Evolutionary conservation across 2,888 invertebrate species (phyloP), one percentile per base, ranked within the genome.

Genomic region (Limnephilus lunatus): DNA sequence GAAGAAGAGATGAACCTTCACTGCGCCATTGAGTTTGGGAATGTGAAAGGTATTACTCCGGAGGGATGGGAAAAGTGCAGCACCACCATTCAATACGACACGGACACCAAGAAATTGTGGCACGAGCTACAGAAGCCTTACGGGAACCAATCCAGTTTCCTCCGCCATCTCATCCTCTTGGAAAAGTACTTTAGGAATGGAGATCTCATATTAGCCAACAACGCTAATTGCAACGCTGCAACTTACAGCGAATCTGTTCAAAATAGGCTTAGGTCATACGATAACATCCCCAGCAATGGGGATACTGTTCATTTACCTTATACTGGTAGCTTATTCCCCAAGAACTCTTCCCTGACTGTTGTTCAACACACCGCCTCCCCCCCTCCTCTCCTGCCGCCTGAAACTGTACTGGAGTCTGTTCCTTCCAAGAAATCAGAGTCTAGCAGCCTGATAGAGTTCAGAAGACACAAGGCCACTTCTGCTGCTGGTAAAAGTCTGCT

Each of bases 61-160:
- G 98, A 98, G 94, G 98, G 98, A 0, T 98, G 98, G 98, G 98
- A 98, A 94, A 98, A 98, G 93, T 98, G 98, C 94, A 97, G 97
- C 93, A 97, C 98, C 0, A 97, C 97, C 94, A 97, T 98, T 90
- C 98, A 98, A 94, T 98, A 98, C 94, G 98, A 98, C 94, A 96
- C 97, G 25, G 98, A 98, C n/a, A 98, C 98, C 0, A 98, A 98
- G 92, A 96, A 97, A 11, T 95, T 98, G 3, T 98, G 98, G 98
- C 97, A 97, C 93, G 98, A 98, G 94, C 95, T 98, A 81, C 98
- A 98, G 94, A 97, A 98, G 94, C 98, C 98, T 0, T 98, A 98
- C 94, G 98, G 98, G 4, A 98, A 98, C 95, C 98, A 98, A 94
- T 98, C 98, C 85, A 98, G 98, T 94, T 98, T 98, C 94, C 95